These are phyloP conservation scores for Melospiza melodia DNA, from an alignment of 2,113 vertebrate species.

Conservation along the genomic window DNA sequence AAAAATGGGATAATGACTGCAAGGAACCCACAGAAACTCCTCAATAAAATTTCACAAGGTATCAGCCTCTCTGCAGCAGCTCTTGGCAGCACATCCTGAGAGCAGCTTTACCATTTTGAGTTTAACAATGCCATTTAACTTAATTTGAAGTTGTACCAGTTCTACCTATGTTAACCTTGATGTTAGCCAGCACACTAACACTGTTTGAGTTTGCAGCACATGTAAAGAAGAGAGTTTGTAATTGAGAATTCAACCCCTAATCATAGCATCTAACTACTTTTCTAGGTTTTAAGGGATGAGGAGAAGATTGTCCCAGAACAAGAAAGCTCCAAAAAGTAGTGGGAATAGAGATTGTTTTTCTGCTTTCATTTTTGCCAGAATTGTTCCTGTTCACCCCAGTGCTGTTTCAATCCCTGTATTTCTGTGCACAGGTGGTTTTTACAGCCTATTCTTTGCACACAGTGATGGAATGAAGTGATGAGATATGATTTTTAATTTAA, in stretches of 20 bases:
- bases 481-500: constrained; percentile 33
- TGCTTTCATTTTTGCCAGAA: background rate
- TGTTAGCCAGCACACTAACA: background rate
- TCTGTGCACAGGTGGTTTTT: constrained; percentile 47
- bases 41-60: background rate
- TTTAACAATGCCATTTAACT: background rate
- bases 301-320: background rate
- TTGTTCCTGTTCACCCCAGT: background rate
- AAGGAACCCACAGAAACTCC: background rate
- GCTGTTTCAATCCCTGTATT: background rate
- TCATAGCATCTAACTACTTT: background rate
- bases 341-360: background rate
- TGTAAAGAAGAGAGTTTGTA: background rate
- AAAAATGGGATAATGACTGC: background rate
- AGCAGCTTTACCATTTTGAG: background rate
- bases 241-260: background rate
- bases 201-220: background rate
- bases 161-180: background rate
- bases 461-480: constrained; percentile 8
- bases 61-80: background rate
- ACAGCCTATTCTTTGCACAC: background rate
- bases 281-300: background rate
- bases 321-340: background rate
- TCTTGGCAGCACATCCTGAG: background rate
- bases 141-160: background rate